Percentiles rank a stretch among this genome's conserved stretches.
phyloP scores from a whole-genome alignment of 2,888 invertebrate genomes.

The Patella depressa region DNA sequence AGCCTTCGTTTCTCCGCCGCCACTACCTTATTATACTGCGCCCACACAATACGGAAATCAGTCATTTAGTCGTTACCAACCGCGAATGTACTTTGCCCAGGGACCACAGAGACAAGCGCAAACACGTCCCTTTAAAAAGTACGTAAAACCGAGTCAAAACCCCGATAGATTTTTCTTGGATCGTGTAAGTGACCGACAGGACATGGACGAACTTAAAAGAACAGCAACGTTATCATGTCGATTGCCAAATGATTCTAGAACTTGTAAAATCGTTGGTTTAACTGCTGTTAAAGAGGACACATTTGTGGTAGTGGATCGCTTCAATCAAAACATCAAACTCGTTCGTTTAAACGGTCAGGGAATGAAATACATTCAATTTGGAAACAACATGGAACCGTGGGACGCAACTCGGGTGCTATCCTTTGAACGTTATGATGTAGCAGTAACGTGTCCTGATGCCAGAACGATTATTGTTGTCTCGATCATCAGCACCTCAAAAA shows the following conservation, averaged over 20 bases:
- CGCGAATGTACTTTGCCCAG: too few species aligned
- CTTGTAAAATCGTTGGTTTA: constrained; percentile 22
- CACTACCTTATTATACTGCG: too few species aligned
- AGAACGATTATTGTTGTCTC: constrained; percentile 4
- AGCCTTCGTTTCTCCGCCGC: too few species aligned
- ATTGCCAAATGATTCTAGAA: neutral
- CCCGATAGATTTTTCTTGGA: too few species aligned
- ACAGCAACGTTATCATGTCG: neutral
- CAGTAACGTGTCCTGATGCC: constrained; percentile 10
- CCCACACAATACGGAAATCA: too few species aligned
- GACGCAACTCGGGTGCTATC: constrained; percentile 13
- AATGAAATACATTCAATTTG: neutral
- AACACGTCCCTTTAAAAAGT: too few species aligned
- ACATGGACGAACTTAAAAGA: too few species aligned
- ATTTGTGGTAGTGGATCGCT: constrained; percentile 27
- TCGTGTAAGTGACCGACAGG: too few species aligned
- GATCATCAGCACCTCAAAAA: neutral
- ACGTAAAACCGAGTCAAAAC: too few species aligned
- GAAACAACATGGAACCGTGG: constrained; percentile 9
- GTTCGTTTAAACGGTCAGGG: constrained; percentile 15
- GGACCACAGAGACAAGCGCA: too few species aligned
- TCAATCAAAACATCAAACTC: constrained; percentile 30
- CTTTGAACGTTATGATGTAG: neutral
- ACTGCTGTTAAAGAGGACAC: constrained; percentile 21
- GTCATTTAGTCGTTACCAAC: too few species aligned